Conservation (phyloP, 2,888 invertebrate genomes). For the Galeruca laticollis region DNA sequence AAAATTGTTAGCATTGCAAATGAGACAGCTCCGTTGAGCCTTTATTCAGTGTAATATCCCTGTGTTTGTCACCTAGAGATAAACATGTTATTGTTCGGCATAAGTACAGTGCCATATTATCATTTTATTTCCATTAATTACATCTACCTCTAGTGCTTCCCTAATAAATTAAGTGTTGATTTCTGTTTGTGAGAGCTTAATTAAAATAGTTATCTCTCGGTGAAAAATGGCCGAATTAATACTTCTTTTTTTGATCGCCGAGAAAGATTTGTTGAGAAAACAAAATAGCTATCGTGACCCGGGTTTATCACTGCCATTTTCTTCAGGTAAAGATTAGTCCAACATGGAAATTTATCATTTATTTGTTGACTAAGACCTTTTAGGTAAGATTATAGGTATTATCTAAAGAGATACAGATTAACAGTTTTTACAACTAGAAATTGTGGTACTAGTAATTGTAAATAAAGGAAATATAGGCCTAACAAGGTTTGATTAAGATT, state of each 20-base stretch:
- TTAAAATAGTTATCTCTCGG: conserved; percentile 29
- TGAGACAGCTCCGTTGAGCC: conserved; percentile 14
- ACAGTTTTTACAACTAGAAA: too few species aligned
- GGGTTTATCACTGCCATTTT: conserved; percentile 2
- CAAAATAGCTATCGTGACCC: conserved; percentile 5
- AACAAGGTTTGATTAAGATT: too few species aligned
- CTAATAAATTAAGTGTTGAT: conserved; percentile 35
- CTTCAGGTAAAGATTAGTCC: too few species aligned
- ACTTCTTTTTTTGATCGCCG: conserved; percentile 13
- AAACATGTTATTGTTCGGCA: conserved; percentile 40
- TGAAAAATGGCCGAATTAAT: conserved; percentile 30
- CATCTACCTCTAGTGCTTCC: conserved; percentile 35
- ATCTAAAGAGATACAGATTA: too few species aligned
- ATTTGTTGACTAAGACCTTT: too few species aligned
- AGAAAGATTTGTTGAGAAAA: conserved; percentile 14
- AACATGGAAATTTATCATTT: too few species aligned
- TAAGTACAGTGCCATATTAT: conserved; percentile 30
- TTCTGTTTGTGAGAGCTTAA: conserved; percentile 33
- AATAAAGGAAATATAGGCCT: too few species aligned
- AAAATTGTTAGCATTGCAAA: conserved; percentile 31
- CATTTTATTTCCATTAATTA: conserved; percentile 40
- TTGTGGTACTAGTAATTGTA: too few species aligned
- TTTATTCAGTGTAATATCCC: conserved; percentile 25
- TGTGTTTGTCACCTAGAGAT: conserved; percentile 37
- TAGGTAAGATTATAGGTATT: too few species aligned